These are phyloP conservation scores for Drosophila colorata DNA, from an alignment of 2,888 invertebrate species.

Conservation along the genomic window DNA sequence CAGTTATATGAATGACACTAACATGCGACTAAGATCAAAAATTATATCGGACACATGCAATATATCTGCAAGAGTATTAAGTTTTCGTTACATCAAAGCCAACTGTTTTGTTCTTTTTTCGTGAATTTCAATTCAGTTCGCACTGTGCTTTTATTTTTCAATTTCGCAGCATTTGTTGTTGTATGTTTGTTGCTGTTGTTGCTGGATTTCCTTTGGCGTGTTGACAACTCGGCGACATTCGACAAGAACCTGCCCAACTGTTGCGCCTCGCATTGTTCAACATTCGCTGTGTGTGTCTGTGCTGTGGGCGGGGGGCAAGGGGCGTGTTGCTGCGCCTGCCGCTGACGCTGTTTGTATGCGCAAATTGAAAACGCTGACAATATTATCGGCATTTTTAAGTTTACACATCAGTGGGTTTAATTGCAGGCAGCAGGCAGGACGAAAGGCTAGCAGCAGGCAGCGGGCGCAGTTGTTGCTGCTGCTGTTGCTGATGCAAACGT, in stretches of 20 bases:
- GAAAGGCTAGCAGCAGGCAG: conserved; percentile 7
- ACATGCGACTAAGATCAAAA: no score
- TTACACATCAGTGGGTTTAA: conserved; percentile 85
- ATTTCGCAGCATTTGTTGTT: conserved; percentile 49
- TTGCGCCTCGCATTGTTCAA: conserved; percentile 71
- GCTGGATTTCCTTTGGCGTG: conserved; percentile 26
- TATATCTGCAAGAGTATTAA: conserved; percentile 1
- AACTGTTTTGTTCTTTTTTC: neutral
- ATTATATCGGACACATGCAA: neutral
- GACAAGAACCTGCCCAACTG: conserved; percentile 56
- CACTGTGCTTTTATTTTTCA: conserved; percentile 55
- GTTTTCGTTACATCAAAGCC: neutral
- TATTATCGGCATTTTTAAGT: conserved; percentile 84
- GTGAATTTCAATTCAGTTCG: conserved; percentile 43
- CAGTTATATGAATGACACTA: no score
- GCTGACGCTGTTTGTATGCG: conserved; percentile 70
- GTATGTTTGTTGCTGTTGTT: conserved; percentile 12
- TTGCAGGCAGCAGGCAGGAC: conserved; percentile 58
- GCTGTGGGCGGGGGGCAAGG: conserved; percentile 8
- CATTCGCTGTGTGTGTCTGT: conserved; percentile 13
- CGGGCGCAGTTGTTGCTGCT: conserved; percentile 18
- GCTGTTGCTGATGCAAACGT: conserved; percentile 11
- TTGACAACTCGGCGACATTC: conserved; percentile 54
- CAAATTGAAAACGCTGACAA: conserved; percentile 83
- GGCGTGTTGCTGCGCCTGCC: conserved; percentile 32